A percentile compares a stretch with the other conserved stretches of the same genome.
These are phyloP conservation scores for Lagopus muta DNA, from an alignment of 2,113 vertebrate species.

Conservation along the genomic window DNA sequence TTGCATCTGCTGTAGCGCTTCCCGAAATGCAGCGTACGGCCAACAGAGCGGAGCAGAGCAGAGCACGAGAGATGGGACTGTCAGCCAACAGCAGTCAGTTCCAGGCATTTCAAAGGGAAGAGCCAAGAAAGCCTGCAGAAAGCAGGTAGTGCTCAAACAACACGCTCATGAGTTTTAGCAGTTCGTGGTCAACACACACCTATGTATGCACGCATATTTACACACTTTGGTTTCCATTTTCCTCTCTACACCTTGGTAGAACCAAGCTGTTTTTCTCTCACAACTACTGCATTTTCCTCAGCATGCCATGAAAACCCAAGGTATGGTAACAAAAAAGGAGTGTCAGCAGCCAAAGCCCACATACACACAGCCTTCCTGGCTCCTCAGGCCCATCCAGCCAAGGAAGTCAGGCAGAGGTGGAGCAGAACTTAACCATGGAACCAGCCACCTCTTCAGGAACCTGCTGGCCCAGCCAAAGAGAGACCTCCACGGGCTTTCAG, in stretches of 20 bases:
- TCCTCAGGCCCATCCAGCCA: too few species aligned
- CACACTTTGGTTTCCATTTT: neutral
- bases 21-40: neutral
- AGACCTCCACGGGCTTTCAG: neutral
- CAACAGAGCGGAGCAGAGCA: accelerated
- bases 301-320: neutral
- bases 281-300: neutral
- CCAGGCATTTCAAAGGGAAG: neutral
- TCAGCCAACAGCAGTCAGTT: neutral
- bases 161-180: neutral
- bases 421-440: neutral
- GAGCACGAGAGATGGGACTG: neutral
- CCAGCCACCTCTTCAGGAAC: neutral
- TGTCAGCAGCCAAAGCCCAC: neutral
- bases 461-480: neutral
- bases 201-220: accelerated
- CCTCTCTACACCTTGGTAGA: neutral
- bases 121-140: neutral
- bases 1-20: neutral
- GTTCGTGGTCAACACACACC: neutral
- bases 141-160: neutral
- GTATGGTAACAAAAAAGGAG: neutral
- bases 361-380: too few species aligned
- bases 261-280: neutral
- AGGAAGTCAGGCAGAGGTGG: neutral